phyloP scores from a whole-genome alignment of 2,888 invertebrate genomes.

The Chrysina gloriosa region DNA sequence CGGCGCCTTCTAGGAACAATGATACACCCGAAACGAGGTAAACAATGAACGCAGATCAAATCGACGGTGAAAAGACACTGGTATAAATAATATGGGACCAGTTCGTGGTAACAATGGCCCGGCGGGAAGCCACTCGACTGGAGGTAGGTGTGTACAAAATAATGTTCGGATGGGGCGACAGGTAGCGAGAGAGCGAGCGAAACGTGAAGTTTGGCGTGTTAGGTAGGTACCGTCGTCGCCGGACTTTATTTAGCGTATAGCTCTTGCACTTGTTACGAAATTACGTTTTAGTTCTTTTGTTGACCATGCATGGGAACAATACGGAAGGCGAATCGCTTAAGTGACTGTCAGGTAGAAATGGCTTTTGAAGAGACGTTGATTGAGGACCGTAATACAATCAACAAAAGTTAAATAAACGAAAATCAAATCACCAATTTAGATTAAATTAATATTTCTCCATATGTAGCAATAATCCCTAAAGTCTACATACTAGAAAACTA shows the following conservation, averaged over 20 bases:
- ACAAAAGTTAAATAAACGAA: too few relatives aligned
- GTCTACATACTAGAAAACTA: too few relatives aligned
- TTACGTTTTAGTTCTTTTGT: neutral
- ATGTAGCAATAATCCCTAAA: too few relatives aligned
- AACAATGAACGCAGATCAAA: slow-evolving; percentile 56
- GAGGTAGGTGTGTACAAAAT: slow-evolving; percentile 43
- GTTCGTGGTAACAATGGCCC: slow-evolving; percentile 53
- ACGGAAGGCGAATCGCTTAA: too few relatives aligned
- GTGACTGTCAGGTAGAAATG: too few relatives aligned
- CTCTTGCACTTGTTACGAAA: slow-evolving; percentile 25
- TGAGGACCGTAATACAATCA: too few relatives aligned
- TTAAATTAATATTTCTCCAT: too few relatives aligned
- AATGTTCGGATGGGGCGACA: slow-evolving; percentile 36
- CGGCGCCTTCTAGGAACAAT: slow-evolving; percentile 57
- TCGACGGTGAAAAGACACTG: slow-evolving; percentile 57
- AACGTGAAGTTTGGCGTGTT: slow-evolving; percentile 22
- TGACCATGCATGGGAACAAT: too few relatives aligned
- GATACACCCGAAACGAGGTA: slow-evolving; percentile 52
- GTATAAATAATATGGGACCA: slow-evolving; percentile 54
- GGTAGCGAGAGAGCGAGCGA: slow-evolving; percentile 33
- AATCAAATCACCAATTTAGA: too few relatives aligned
- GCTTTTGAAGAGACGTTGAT: too few relatives aligned
- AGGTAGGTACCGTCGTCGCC: slow-evolving; percentile 5
- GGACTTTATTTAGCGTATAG: slow-evolving; percentile 18
- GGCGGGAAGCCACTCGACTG: slow-evolving; percentile 57